Percentiles rank a stretch among this genome's conserved stretches.
phyloP scores from a whole-genome alignment of 2,797 vertebrate genomes.

The Pipistrellus kuhlii region DNA sequence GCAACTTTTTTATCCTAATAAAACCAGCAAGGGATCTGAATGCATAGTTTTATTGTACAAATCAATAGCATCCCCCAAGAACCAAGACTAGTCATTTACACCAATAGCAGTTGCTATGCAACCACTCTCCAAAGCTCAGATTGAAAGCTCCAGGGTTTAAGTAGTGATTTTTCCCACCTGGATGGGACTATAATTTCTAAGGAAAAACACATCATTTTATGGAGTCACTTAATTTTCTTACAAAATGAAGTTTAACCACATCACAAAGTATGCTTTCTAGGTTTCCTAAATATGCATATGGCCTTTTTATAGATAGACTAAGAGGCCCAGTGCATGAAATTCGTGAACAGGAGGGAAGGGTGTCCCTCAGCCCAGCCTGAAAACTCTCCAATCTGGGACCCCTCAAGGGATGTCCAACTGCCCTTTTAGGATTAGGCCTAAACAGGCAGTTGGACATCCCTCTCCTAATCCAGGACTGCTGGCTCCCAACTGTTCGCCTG shows the following conservation, averaged over 20 bases:
- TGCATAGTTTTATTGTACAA: constrained; percentile 53
- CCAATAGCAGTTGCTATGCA: constrained; percentile 72
- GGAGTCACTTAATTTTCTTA: constrained; percentile 45
- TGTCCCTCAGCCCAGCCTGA: too few relatives aligned
- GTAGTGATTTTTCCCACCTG: constrained; percentile 65
- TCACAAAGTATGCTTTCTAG: constrained; percentile 40
- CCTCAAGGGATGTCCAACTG: too few relatives aligned
- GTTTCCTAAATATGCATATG: neutral
- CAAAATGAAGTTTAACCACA: constrained; percentile 44
- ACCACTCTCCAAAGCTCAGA: constrained; percentile 37
- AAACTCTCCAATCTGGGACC: too few relatives aligned
- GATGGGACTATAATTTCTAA: constrained; percentile 58
- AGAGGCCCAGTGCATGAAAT: too few relatives aligned
- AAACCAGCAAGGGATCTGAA: constrained; percentile 52
- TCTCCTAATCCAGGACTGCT: too few relatives aligned
- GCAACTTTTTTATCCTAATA: constrained; percentile 36
- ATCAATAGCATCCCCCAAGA: constrained; percentile 70
- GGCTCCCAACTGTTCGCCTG: too few relatives aligned
- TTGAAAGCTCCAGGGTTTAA: constrained; percentile 49
- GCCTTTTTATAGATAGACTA: constrained; percentile 9
- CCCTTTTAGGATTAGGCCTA: too few relatives aligned
- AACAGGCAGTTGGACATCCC: too few relatives aligned
- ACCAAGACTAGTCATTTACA: constrained; percentile 59
- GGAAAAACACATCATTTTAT: neutral
- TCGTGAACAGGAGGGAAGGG: too few relatives aligned